Evolutionary conservation across 1,140 invertebrate species (phyloP).

Genomic region (Medauroidea extradentata): DNA sequence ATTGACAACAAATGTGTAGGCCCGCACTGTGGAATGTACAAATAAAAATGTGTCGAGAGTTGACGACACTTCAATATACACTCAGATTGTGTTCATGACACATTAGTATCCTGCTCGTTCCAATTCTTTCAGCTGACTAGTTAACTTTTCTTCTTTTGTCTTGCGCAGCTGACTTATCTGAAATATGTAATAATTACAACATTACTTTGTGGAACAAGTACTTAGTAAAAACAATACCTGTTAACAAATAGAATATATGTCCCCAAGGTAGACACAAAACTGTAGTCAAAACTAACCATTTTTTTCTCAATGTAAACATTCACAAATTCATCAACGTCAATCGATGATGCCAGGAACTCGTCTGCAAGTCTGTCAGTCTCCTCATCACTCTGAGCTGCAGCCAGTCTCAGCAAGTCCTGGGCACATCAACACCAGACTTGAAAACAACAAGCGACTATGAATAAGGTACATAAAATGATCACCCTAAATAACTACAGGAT

Average conservation of each 20-base stretch:
- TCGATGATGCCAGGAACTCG: conserved; percentile 64
- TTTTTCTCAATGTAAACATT: conserved; percentile 62
- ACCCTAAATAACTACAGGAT: no score
- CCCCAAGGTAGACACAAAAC: no score
- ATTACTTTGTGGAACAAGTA: background rate
- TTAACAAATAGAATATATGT: no score
- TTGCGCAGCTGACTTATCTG: conserved; percentile 61
- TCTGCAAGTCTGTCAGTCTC: conserved; percentile 71
- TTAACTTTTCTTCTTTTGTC: conserved; percentile 70
- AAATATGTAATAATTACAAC: conserved; percentile 13
- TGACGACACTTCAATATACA: no score
- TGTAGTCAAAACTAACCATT: conserved; percentile 37
- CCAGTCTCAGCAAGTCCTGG: conserved; percentile 49
- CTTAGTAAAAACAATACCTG: background rate
- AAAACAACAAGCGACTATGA: background rate
- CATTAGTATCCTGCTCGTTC: conserved; percentile 59
- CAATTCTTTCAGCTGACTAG: conserved; percentile 63
- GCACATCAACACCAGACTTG: conserved; percentile 16
- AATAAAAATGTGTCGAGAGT: no score
- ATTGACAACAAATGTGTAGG: no score
- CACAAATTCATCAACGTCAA: conserved; percentile 71
- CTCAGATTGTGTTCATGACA: no score
- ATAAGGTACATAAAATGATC: conserved; percentile 31
- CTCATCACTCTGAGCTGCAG: conserved; percentile 63
- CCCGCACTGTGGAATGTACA: no score